Evolutionary conservation across 2,888 invertebrate genomes (phyloP).

Genomic region (Mythimna lalbum): DNA sequence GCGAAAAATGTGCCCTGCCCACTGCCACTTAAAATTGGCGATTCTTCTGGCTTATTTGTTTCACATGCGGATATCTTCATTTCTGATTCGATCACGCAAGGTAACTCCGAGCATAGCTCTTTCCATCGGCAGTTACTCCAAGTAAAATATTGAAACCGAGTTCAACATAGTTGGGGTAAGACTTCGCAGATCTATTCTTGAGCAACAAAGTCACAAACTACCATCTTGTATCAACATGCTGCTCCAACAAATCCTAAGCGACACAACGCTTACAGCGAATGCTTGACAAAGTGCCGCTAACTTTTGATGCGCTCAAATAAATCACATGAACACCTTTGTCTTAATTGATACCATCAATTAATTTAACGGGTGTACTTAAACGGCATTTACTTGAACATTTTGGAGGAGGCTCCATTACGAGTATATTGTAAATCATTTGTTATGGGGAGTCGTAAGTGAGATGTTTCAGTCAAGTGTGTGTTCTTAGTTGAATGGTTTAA

Average conservation of each 20-base stretch:
- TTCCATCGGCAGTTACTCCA: too few relatives aligned
- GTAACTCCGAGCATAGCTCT: too few relatives aligned
- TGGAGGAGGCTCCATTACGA: slow-evolving; percentile 70
- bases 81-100: too few relatives aligned
- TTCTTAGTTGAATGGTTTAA: background rate
- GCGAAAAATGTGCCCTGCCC: too few relatives aligned
- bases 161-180: background rate
- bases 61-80: too few relatives aligned
- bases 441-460: slow-evolving; percentile 50
- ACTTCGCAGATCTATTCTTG: background rate
- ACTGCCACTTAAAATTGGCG: too few relatives aligned
- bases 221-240: slow-evolving; percentile 5
- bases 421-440: slow-evolving; percentile 69
- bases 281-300: slow-evolving; percentile 41
- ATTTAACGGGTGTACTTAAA: slow-evolving; percentile 74
- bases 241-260: slow-evolving; percentile 33
- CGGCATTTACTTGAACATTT: slow-evolving; percentile 72
- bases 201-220: background rate
- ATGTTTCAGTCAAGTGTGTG: slow-evolving; percentile 17
- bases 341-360: slow-evolving; percentile 70
- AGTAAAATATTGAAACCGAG: too few relatives aligned
- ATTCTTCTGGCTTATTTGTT: too few relatives aligned
- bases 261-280: slow-evolving; percentile 25
- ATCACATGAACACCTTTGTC: slow-evolving; percentile 57
- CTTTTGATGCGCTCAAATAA: slow-evolving; percentile 55